A percentile compares a stretch with the other conserved stretches of the same genome.
phyloP scores from a whole-genome alignment of 2,888 invertebrate genomes.

The Epiblema foenella region DNA sequence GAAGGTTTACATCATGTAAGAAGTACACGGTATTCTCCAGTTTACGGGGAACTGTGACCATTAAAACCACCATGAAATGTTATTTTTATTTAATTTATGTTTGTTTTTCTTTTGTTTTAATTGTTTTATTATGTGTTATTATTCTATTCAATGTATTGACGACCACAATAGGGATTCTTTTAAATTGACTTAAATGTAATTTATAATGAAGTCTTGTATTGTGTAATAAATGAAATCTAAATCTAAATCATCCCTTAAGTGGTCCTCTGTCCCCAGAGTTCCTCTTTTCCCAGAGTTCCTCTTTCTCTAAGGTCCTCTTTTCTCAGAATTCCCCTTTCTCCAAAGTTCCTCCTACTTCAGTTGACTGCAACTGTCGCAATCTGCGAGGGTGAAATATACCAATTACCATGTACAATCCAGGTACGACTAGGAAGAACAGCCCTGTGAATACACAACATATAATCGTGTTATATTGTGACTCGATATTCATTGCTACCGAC shows the following conservation, averaged over 20 bases:
- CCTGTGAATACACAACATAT: not conserved
- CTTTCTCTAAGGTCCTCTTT: not conserved
- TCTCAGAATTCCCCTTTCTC: no score
- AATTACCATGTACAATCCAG: not conserved
- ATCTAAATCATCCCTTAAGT: no score
- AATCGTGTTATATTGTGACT: conserved; percentile 20
- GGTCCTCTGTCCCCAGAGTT: not conserved
- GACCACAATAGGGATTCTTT: no score
- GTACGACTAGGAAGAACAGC: not conserved
- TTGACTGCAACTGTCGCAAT: not conserved
- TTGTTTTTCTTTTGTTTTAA: no score
- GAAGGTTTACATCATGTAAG: not conserved
- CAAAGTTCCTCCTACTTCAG: not conserved
- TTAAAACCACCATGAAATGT: no score
- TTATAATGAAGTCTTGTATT: no score
- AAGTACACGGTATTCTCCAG: not conserved
- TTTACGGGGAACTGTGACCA: not conserved
- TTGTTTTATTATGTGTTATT: no score
- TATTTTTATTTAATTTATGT: no score
- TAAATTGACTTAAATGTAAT: no score
- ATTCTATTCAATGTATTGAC: no score
- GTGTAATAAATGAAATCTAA: no score
- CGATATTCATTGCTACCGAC: conserved; percentile 8
- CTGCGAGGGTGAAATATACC: not conserved
- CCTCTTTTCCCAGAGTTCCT: not conserved